These are phyloP conservation scores for Sipha maydis DNA, from an alignment of 2,888 invertebrate genomes.

Conservation along the genomic window DNA sequence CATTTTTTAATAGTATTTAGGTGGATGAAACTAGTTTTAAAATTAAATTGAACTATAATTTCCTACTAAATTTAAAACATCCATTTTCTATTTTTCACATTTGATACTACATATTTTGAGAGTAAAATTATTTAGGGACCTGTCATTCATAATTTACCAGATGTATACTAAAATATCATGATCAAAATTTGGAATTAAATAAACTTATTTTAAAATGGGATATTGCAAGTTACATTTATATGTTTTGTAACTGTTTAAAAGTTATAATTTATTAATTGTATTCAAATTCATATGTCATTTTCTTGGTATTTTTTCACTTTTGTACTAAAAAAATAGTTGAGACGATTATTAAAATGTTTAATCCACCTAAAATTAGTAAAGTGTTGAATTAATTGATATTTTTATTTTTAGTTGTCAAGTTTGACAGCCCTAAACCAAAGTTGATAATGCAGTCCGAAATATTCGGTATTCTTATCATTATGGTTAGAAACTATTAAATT, in stretches of 20 bases:
- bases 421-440: conserved; percentile 60
- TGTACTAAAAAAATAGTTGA: not conserved
- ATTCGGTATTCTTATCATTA: conserved; percentile 49
- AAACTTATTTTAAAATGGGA: not conserved
- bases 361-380: not conserved
- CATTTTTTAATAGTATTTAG: not conserved
- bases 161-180: not conserved
- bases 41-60: not conserved
- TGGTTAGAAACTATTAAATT: conserved; percentile 61
- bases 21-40: not conserved
- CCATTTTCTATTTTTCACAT: no score
- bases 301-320: not conserved
- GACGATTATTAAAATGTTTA: not conserved
- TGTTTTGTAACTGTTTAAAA: not conserved
- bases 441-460: conserved; percentile 47
- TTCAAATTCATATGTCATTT: not conserved
- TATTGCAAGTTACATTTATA: not conserved
- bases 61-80: not conserved
- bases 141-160: no score
- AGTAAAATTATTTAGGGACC: no score
- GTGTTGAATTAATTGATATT: not conserved
- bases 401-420: conserved; percentile 56
- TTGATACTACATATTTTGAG: no score
- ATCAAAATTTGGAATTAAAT: not conserved
- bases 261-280: not conserved